These are phyloP conservation scores for Branchipolynoe longqiensis DNA, from an alignment of 2,888 invertebrate species.

Conservation along the genomic window DNA sequence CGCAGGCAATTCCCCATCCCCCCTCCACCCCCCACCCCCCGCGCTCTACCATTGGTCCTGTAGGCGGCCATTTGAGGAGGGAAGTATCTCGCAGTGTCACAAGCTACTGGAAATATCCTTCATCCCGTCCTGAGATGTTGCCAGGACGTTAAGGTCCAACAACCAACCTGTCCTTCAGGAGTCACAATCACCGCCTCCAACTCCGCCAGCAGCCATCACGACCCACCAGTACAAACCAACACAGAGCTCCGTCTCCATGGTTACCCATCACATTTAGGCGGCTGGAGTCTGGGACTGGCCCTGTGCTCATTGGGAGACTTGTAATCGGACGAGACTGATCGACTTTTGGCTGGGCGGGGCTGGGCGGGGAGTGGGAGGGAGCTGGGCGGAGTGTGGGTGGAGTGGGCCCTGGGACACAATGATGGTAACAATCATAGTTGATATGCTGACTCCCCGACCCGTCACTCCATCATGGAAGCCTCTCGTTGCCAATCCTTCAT, in stretches of 20 bases:
- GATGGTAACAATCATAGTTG: slow-evolving; percentile 48
- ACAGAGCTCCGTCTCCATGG: slow-evolving; percentile 5
- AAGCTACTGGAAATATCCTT: no score
- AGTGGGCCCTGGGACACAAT: not conserved
- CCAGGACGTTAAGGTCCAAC: no score
- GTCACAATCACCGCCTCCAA: not conserved
- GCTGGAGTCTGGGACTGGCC: slow-evolving; percentile 39
- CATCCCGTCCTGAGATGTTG: no score
- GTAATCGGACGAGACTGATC: slow-evolving; percentile 40
- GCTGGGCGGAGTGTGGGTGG: not conserved
- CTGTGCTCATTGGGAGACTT: slow-evolving; percentile 19
- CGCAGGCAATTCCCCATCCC: not conserved
- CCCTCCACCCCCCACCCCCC: not conserved
- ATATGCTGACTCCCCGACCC: not conserved
- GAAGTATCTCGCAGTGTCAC: no score
- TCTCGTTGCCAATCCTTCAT: slow-evolving; percentile 1
- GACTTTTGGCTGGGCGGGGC: not conserved
- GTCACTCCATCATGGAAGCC: no score
- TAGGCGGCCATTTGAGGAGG: no score
- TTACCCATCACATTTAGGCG: slow-evolving; percentile 51
- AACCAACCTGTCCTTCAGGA: no score
- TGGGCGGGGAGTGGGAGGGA: not conserved
- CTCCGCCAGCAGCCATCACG: slow-evolving; percentile 9
- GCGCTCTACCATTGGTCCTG: not conserved
- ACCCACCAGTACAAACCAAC: slow-evolving; percentile 16